Conservation (phyloP, 2,113 vertebrate species). For the Panthera tigris region DNA sequence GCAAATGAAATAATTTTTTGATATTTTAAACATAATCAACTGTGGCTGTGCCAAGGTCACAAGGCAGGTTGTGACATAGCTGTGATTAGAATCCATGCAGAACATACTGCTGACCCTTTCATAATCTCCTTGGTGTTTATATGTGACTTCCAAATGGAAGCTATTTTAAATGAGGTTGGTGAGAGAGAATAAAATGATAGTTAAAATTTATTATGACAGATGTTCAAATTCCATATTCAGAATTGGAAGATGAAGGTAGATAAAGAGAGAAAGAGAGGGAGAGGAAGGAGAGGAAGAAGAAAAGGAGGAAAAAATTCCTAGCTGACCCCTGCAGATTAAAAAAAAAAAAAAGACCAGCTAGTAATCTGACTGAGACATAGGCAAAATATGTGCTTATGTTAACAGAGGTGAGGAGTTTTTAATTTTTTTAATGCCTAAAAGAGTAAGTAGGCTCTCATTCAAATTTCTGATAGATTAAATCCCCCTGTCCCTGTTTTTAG, state of each 20-base stretch:
- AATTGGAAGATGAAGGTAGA: not conserved
- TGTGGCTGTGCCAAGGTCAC: not conserved
- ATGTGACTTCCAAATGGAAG: not conserved
- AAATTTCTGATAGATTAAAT: not conserved
- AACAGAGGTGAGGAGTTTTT: not conserved
- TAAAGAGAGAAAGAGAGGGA: not conserved
- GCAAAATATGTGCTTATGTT: not conserved
- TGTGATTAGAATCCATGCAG: not conserved
- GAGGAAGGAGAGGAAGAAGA: not conserved
- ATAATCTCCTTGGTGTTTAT: not conserved
- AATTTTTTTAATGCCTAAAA: not conserved
- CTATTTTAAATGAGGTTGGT: not conserved
- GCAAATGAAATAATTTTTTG: not conserved
- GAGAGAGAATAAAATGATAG: not conserved
- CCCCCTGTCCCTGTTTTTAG: not conserved
- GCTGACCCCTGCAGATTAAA: not conserved
- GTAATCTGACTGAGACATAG: not conserved
- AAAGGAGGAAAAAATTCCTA: not conserved
- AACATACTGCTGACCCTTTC: not conserved
- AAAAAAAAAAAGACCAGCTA: not conserved
- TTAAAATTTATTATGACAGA: not conserved
- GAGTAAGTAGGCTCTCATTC: not conserved
- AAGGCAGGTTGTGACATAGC: not conserved
- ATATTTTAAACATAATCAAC: not conserved
- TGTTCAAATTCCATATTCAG: not conserved